Base-by-base conservation (phyloP, 2,113 vertebrate species). In the Polypterus bichir region DNA sequence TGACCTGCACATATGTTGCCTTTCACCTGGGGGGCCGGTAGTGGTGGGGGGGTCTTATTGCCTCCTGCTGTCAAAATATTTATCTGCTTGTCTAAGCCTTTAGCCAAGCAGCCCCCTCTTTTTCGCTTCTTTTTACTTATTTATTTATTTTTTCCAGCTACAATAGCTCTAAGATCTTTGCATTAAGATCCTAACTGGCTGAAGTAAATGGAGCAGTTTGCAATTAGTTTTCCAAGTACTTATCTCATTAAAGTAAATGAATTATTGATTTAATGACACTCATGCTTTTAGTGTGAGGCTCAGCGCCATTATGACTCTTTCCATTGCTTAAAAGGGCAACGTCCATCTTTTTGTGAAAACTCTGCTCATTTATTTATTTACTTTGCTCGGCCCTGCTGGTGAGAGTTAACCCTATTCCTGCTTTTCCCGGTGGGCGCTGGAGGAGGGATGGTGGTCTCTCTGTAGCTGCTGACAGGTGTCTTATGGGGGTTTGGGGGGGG, bases 241-340 rank as follows among this genome's bases (percentile, higher is more conserved):
- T 93, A 93, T 95, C 92, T 95, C 92, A 95, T 97, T 97, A 94
- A 92, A 95, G 91, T 91, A 92, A 92, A 93, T 94, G 83, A 94
- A 97, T 94, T 95, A 94, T 97, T 94, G 92, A 95, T 95, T 91
- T 88, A 86, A 90, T 79, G 89, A 91, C 89, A 92, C 88, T 89
- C 86, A 76, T 82, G 91, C 89, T 92, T 92, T 97, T 89, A 92
- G 86, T 83, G 84, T 85, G 83, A 82, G 85, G 83, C 81, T 55
- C 71, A 53, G 77, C 79, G 85, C 89, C 88, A 88, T 88, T 84
- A 82, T 76, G 71, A 68, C 83, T 78, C 80, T 51, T 73, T 67
- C 78, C 81, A 76, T 68, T 77, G 81, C 83, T 81, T 81, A 56
- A 66, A 3, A 72, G 65, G 69, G 74, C 73, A 68, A 7, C 73